A percentile compares a stretch with the other conserved stretches of the same genome.
Conservation (phyloP, 1,140 invertebrate species). For the Steinernema khuongi region DNA sequence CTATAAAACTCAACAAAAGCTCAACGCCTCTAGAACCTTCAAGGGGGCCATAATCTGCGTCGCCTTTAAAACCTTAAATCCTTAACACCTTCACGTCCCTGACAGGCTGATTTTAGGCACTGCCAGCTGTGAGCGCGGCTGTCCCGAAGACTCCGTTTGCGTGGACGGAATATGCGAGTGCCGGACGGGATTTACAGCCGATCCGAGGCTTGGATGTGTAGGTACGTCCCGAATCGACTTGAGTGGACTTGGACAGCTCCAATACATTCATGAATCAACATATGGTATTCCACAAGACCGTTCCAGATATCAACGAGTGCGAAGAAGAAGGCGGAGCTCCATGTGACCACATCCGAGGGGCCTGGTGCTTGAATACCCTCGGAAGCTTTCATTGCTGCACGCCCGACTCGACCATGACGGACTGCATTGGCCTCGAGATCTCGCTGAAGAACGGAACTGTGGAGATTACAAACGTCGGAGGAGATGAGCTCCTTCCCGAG, state of each 20-base stretch:
- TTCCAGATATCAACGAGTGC: slow-evolving; percentile 49
- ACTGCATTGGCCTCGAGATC: slow-evolving; percentile 38
- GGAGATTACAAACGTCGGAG: slow-evolving; percentile 22
- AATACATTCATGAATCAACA: background rate
- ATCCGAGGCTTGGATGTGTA: slow-evolving; percentile 37
- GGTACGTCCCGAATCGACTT: slow-evolving; percentile 31
- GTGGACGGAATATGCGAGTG: slow-evolving; percentile 39
- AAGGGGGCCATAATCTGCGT: too few relatives aligned
- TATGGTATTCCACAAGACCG: background rate
- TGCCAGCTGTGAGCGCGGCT: slow-evolving; percentile 25
- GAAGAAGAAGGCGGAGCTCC: slow-evolving; percentile 20
- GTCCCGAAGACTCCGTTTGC: slow-evolving; percentile 40
- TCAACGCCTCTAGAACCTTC: too few relatives aligned
- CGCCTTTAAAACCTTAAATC: too few relatives aligned
- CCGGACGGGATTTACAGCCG: slow-evolving; percentile 36
- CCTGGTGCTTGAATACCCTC: slow-evolving; percentile 45
- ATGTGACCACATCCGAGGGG: slow-evolving; percentile 18
- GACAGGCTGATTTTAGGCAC: too few relatives aligned
- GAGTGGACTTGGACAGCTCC: background rate
- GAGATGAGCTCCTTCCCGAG: background rate
- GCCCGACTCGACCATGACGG: background rate
- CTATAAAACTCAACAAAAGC: too few relatives aligned
- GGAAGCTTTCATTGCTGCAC: slow-evolving; percentile 46
- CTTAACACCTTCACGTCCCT: too few relatives aligned
- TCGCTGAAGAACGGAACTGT: background rate